Conservation (phyloP, 37 sponge, comb jelly and placozoan genomes). For the Haliclona indistincta region DNA sequence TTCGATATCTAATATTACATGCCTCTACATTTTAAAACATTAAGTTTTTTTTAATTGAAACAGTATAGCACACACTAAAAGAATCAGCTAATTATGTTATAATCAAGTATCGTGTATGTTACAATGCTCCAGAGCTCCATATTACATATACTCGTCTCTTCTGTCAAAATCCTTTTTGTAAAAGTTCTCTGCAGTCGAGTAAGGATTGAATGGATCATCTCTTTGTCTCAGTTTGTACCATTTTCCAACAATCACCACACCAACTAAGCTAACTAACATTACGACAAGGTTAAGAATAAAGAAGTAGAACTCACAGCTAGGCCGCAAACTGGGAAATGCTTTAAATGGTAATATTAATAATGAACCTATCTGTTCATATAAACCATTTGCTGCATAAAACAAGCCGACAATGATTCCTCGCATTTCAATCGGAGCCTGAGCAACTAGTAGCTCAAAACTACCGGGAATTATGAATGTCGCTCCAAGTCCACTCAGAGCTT, state of each 20-base stretch:
- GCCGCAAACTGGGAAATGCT: background rate
- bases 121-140: too few species aligned
- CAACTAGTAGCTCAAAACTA: background rate
- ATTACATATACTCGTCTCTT: too few species aligned
- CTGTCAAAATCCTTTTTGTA: constrained; percentile 3
- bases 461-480: background rate
- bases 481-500: background rate
- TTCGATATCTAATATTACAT: too few species aligned
- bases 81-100: too few species aligned
- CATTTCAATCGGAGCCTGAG: background rate
- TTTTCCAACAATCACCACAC: background rate
- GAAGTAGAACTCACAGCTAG: background rate
- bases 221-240: constrained; percentile 1
- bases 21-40: too few species aligned
- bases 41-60: too few species aligned
- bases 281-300: background rate
- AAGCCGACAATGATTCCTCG: background rate
- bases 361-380: background rate
- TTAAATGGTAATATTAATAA: background rate
- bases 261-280: background rate
- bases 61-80: too few species aligned
- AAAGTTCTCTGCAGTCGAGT: background rate
- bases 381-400: background rate
- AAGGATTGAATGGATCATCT: background rate
- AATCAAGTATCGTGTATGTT: too few species aligned